These are phyloP conservation scores for Semotilus atromaculatus DNA, from an alignment of 2,797 vertebrate species.

Conservation along the genomic window DNA sequence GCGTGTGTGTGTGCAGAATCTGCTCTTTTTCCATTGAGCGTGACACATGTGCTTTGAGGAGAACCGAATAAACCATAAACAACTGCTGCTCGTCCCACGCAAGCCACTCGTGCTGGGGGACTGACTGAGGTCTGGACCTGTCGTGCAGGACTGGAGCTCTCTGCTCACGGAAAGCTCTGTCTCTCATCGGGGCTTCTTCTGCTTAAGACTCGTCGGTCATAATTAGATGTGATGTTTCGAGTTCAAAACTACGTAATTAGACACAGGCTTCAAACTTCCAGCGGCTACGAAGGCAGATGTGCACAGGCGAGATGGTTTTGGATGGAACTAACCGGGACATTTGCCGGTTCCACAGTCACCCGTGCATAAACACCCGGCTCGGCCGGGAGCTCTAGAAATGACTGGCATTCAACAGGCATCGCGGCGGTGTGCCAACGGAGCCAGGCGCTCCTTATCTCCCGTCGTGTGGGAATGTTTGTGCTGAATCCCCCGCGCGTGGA, in stretches of 20 bases:
- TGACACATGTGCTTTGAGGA: conserved; percentile 77
- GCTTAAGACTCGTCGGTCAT: conserved; percentile 47
- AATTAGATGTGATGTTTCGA: conserved; percentile 79
- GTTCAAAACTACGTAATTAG: conserved; percentile 76
- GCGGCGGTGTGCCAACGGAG: conserved; percentile 70
- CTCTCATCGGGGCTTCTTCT: conserved; percentile 63
- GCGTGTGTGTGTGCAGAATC: conserved; percentile 75
- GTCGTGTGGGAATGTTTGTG: conserved; percentile 57
- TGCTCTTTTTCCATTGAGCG: conserved; percentile 67
- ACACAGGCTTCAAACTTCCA: conserved; percentile 64
- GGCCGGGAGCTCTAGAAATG: conserved; percentile 75
- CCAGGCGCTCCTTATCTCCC: conserved; percentile 67
- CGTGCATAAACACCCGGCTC: conserved; percentile 72
- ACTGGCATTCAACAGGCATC: conserved; percentile 74
- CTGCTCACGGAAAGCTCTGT: conserved; percentile 76
- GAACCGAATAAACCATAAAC: conserved; percentile 75
- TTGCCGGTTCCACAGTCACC: conserved; percentile 78
- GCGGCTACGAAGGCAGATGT: conserved; percentile 56
- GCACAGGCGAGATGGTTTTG: conserved; percentile 32
- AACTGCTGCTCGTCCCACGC: conserved; percentile 75
- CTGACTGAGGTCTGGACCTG: conserved; percentile 72
- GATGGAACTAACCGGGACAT: conserved; percentile 57
- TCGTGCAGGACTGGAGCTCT: conserved; percentile 71
- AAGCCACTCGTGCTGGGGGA: conserved; percentile 66
- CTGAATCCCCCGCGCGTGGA: conserved; percentile 51